Evolutionary conservation across 2,888 invertebrate species (phyloP).

Genomic region (Drosophila anomelani): DNA sequence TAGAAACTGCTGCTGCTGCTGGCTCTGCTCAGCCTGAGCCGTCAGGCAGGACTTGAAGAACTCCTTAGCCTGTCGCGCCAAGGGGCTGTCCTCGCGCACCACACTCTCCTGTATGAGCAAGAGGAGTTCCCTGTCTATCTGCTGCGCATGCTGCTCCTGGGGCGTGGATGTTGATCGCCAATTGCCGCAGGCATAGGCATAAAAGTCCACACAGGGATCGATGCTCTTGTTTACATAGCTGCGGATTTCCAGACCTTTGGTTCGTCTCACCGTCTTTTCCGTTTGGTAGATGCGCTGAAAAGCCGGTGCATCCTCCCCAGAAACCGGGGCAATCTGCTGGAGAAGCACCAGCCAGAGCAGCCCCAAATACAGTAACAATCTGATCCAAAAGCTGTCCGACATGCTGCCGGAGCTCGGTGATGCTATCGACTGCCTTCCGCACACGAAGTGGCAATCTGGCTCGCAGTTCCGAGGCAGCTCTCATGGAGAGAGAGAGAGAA

Average conservation of each 20-base stretch:
- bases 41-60: slow-evolving; percentile 80
- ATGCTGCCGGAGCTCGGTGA: slow-evolving; percentile 59
- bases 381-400: slow-evolving; percentile 36
- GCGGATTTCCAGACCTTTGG: slow-evolving; percentile 67
- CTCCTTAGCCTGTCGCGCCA: slow-evolving; percentile 77
- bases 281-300: slow-evolving; percentile 68
- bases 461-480: not conserved
- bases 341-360: slow-evolving; percentile 14
- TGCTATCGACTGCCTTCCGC: slow-evolving; percentile 46
- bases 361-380: slow-evolving; percentile 7
- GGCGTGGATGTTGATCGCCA: slow-evolving; percentile 61
- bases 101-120: slow-evolving; percentile 68
- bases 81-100: slow-evolving; percentile 63
- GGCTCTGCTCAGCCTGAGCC: slow-evolving; percentile 61
- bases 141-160: slow-evolving; percentile 43
- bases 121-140: slow-evolving; percentile 65
- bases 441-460: slow-evolving; percentile 1
- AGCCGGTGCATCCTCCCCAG: slow-evolving; percentile 18
- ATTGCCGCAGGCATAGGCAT: slow-evolving; percentile 82
- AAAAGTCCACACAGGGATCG: slow-evolving; percentile 82
- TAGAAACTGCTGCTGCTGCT: slow-evolving; percentile 70
- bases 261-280: slow-evolving; percentile 65
- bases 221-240: slow-evolving; percentile 71
- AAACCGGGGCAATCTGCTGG: not conserved
- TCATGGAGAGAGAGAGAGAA: not conserved